Base-by-base conservation (phyloP, 2,113 vertebrate genomes). In the Chlorodrepanis virens region DNA sequence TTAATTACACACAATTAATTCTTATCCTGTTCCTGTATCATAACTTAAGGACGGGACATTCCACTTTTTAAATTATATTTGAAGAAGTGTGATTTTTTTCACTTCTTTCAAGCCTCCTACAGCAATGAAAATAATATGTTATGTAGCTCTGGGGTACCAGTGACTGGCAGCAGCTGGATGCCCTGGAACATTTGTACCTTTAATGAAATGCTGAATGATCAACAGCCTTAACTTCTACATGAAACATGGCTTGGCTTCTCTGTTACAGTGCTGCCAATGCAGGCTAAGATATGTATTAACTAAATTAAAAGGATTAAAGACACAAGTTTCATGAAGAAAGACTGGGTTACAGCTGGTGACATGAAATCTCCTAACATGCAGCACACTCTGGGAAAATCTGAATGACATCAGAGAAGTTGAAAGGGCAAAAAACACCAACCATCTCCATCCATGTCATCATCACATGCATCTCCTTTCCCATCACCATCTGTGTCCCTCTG, bases 381-480 rank as follows among this genome's bases (percentile, higher is more conserved):
- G 42, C 31, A 65, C 4, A 4, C 25, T 59, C 47, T 78, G 31
- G 23, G 28, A 24, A 75, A 93, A 56, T 70, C 31, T 70, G 44
- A 93, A 42, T 17, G 69, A 33, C 6, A 25, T 35, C 28, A 93
- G 28, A 75, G 31, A 81, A 83, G 29, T 13, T 50, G 17, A 22
- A 83, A 87, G 37, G 54, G 44, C 35, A 93, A 83, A 94, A 92
- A 47, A 78, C 35, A 96, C 96, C 31, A 93, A 99, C 99, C 99
- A 31, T 99, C 99, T 83, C 99, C 99, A 83, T 99, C 99, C 98
- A 99, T 99, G 97, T 99, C 99, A 57, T 99, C 98, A 69, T 99
- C 99, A 80, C 99, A 99, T 77, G 98, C 98, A 16, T 99, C 99
- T 86, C 99, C 99, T 88, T 97, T 98, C 39, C 99, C 99, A 6